Evolutionary conservation across 2,888 invertebrate genomes (phyloP), one percentile per base, ranked within the genome.

Genomic region (Caenorhabditis japonica): DNA sequence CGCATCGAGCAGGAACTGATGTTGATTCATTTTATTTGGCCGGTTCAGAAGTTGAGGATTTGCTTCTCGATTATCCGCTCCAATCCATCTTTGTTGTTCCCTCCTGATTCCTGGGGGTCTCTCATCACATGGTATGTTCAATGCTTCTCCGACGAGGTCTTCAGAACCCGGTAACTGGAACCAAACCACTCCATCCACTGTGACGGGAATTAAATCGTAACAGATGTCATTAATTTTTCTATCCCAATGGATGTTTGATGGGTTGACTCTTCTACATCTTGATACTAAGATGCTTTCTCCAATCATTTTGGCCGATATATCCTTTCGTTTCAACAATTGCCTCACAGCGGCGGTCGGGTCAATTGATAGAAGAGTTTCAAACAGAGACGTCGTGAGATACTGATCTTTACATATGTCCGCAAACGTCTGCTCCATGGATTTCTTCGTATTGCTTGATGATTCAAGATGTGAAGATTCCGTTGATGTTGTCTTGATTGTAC

Each of bases 301-400:
- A 4, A 13, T 13, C 19, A 12, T 19, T 7, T 7, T 30, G 3
- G 51, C 36, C 5, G 49, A 10, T 13, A 51, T n/a, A 10, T 51
- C 36, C 1, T 8, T 19, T n/a, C 36, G 10, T n/a, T 21, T 8
- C 17, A 51, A 13, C 4, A 51, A 23, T 5, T 51, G 36, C 13
- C 51, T 10, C 3, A 51, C 36, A 1, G 51, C 51, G 10, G 51
- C 23, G 13, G 51, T 51, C 12, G 51, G 51, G 23, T 51, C 51
- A 2, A 51, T 36, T 4, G 8, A 12, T 23, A 51, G 13, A 7
- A 51, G 3, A 2, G 51, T 33, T 12, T 3, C n/a, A 23, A 30
- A 51, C 7, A 51, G 12, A 3, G n/a, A 7, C 7, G 51, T 51
- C n/a, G n/a, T n/a, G n/a, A n/a, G n/a, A n/a, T n/a, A n/a, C n/a